Percentiles rank a stretch among this genome's conserved stretches.
These are phyloP conservation scores for Drosophila austrosaltans DNA, from an alignment of 2,888 invertebrate species.

Conservation along the genomic window DNA sequence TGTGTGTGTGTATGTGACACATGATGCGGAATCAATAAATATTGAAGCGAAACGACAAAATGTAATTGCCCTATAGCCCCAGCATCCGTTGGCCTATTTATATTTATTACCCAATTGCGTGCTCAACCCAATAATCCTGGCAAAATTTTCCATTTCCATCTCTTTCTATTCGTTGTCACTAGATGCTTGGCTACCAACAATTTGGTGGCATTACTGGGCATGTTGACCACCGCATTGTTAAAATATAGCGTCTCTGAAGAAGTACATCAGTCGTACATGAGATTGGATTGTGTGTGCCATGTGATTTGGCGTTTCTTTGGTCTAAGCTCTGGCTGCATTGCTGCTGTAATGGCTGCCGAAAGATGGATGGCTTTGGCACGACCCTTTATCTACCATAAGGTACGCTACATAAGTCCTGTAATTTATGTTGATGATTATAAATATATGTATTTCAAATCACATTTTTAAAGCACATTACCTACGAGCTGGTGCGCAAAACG, in stretches of 20 bases:
- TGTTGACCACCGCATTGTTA: conserved; percentile 88
- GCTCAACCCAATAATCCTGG: conserved; percentile 31
- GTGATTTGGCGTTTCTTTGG: conserved; percentile 93
- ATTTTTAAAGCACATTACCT: conserved; percentile 89
- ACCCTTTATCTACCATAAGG: conserved; percentile 95
- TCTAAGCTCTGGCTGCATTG: conserved; percentile 93
- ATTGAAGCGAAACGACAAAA: conserved; percentile 45
- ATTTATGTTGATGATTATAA: not conserved
- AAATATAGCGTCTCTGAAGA: conserved; percentile 83
- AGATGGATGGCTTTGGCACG: conserved; percentile 93
- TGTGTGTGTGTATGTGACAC: too few relatives aligned
- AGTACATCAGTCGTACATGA: conserved; percentile 65
- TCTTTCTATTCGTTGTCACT: not conserved
- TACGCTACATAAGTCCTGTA: conserved; percentile 82
- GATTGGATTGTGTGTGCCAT: conserved; percentile 83
- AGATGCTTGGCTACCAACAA: conserved; percentile 92
- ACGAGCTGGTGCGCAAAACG: conserved; percentile 89
- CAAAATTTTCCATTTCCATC: conserved; percentile 24
- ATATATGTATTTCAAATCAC: too few relatives aligned
- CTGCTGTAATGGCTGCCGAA: conserved; percentile 94
- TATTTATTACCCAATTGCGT: conserved; percentile 21
- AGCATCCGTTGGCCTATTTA: conserved; percentile 8
- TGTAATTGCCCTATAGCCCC: conserved; percentile 53
- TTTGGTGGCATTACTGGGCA: conserved; percentile 90
- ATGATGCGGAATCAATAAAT: conserved; percentile 5